Conservation (phyloP, 1,140 invertebrate genomes). For the Trichonephila clavipes region DNA sequence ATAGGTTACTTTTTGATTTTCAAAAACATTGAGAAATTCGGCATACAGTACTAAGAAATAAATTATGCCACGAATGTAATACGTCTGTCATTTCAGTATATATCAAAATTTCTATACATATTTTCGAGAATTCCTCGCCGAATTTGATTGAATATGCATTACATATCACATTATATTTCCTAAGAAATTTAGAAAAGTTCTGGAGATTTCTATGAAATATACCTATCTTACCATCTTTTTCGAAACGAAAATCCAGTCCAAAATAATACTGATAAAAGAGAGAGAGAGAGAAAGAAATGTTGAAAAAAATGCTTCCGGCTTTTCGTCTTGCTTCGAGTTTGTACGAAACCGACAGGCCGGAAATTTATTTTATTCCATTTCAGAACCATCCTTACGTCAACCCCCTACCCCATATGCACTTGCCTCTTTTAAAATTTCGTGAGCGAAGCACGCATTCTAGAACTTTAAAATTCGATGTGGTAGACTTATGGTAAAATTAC, state of each 20-base stretch:
- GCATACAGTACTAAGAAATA: too few species aligned
- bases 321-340: slow-evolving; percentile 19
- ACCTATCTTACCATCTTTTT: slow-evolving; percentile 3
- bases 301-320: slow-evolving; percentile 53
- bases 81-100: too few species aligned
- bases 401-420: not conserved
- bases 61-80: too few species aligned
- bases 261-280: not conserved
- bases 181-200: not conserved
- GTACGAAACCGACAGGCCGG: slow-evolving; percentile 61
- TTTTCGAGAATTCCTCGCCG: too few species aligned
- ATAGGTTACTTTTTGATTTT: too few species aligned
- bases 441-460: slow-evolving; percentile 14
- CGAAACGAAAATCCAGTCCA: not conserved
- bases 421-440: slow-evolving; percentile 22
- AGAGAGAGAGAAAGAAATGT: not conserved
- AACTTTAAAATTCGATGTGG: slow-evolving; percentile 58
- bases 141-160: not conserved
- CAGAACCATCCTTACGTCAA: not conserved
- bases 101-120: too few species aligned
- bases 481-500: slow-evolving; percentile 57
- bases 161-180: not conserved
- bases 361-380: slow-evolving; percentile 70
- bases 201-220: not conserved
- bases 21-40: too few species aligned